phyloP scores from a whole-genome alignment of 1,140 invertebrate species.

The Schlechtendalia chinensis region DNA sequence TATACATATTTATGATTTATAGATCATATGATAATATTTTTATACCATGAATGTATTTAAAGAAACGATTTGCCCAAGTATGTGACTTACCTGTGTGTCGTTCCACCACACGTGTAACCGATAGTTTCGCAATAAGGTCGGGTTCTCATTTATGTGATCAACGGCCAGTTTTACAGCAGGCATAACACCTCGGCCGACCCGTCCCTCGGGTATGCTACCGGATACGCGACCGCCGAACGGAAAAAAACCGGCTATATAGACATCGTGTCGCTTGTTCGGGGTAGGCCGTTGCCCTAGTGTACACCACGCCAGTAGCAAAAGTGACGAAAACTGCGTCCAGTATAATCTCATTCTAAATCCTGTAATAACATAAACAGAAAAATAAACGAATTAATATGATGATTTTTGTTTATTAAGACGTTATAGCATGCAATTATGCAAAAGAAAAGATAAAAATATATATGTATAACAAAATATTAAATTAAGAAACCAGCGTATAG shows the following conservation, averaged over 20 bases:
- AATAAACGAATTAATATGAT: too few relatives aligned
- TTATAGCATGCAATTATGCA: too few relatives aligned
- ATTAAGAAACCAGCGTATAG: too few relatives aligned
- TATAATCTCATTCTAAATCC: not conserved
- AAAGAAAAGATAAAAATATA: too few relatives aligned
- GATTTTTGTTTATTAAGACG: too few relatives aligned
- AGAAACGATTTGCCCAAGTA: too few relatives aligned
- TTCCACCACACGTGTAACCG: slow-evolving; percentile 92
- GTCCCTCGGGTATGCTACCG: slow-evolving; percentile 57
- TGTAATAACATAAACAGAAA: not conserved
- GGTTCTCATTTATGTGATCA: slow-evolving; percentile 88
- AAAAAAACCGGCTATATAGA: slow-evolving; percentile 90
- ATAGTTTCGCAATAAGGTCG: slow-evolving; percentile 78
- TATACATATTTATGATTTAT: too few relatives aligned
- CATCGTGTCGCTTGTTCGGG: slow-evolving; percentile 64
- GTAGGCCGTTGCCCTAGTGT: slow-evolving; percentile 61
- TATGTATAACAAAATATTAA: too few relatives aligned
- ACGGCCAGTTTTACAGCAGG: slow-evolving; percentile 88
- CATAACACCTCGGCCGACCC: slow-evolving; percentile 82
- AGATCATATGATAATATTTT: too few relatives aligned
- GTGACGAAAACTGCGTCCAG: not conserved
- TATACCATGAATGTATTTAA: too few relatives aligned
- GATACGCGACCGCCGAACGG: slow-evolving; percentile 75
- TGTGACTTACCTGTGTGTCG: slow-evolving; percentile 78
- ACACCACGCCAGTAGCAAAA: slow-evolving; percentile 50